Evolutionary conservation across 1,140 invertebrate genomes (phyloP).

Genomic region (Drosophila melanica): DNA sequence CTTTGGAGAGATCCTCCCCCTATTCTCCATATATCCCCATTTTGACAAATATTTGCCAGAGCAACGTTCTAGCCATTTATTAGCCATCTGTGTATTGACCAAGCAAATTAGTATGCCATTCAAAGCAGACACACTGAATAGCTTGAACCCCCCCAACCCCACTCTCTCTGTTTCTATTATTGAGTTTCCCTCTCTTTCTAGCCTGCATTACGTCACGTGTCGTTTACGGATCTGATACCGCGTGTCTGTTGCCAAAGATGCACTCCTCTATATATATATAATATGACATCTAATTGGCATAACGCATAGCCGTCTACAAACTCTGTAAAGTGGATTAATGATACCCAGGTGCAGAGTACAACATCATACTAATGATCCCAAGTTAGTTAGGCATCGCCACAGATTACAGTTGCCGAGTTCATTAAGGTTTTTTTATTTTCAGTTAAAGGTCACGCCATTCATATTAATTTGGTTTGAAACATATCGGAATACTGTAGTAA

Average conservation of each 20-base stretch:
- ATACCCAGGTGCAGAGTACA: constrained; percentile 13
- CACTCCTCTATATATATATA: constrained; percentile 28
- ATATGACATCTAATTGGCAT: constrained; percentile 45
- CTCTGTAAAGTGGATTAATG: constrained; percentile 25
- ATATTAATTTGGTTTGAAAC: neutral
- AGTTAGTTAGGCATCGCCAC: constrained; percentile 10
- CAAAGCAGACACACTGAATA: constrained; percentile 14
- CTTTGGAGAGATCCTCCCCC: no score
- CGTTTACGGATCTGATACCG: constrained; percentile 21
- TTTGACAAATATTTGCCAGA: constrained; percentile 26
- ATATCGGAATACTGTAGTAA: neutral
- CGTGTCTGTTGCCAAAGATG: constrained; percentile 31
- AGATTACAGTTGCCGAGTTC: neutral
- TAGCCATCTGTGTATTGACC: constrained; percentile 51
- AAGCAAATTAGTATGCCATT: constrained; percentile 63
- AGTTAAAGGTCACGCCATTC: constrained; percentile 10
- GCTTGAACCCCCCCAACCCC: neutral
- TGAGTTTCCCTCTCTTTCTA: neutral
- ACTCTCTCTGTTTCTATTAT: neutral
- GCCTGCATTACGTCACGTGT: constrained; percentile 53
- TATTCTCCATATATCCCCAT: neutral
- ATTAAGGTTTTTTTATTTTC: constrained; percentile 4
- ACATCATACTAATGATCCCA: constrained; percentile 31
- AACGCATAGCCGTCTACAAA: constrained; percentile 7
- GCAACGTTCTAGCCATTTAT: constrained; percentile 27